These are phyloP conservation scores for Trematomus bernacchii DNA, from an alignment of 2,797 vertebrate genomes.

Conservation along the genomic window DNA sequence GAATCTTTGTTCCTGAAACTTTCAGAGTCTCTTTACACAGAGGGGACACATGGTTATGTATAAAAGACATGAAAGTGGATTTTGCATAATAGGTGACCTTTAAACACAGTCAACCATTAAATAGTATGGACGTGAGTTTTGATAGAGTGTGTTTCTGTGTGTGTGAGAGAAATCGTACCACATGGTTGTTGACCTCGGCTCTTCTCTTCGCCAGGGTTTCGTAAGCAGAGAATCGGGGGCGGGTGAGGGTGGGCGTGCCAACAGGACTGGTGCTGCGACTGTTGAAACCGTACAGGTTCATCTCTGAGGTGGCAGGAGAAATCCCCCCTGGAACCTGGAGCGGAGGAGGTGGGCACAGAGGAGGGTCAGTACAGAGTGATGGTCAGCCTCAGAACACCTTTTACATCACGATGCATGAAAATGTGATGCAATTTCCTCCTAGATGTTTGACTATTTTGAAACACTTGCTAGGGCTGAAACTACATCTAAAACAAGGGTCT, in stretches of 20 bases:
- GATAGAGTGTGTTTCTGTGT: background rate
- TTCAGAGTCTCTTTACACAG: too few relatives aligned
- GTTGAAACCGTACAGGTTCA: conserved; percentile 77
- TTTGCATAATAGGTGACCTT: too few relatives aligned
- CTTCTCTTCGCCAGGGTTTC: conserved; percentile 79
- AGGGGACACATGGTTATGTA: too few relatives aligned
- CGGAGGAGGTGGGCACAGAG: background rate
- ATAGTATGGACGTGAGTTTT: background rate
- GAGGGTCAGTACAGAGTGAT: background rate
- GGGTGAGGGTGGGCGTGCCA: conserved; percentile 21
- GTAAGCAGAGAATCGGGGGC: conserved; percentile 74
- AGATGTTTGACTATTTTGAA: too few relatives aligned
- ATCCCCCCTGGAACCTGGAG: conserved; percentile 57
- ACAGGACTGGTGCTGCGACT: conserved; percentile 78
- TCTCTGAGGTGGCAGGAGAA: conserved; percentile 80
- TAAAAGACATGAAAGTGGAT: too few relatives aligned
- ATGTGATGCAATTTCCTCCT: too few relatives aligned
- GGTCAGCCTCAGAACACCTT: background rate
- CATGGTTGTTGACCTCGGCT: conserved; percentile 51
- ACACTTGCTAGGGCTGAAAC: too few relatives aligned
- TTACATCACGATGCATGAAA: too few relatives aligned
- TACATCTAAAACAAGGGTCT: too few relatives aligned
- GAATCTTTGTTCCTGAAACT: too few relatives aligned
- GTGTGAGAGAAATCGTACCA: conserved; percentile 47
- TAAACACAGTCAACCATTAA: background rate